These are phyloP conservation scores for Pelosia muscerda DNA, from an alignment of 2,888 invertebrate species.

Conservation along the genomic window DNA sequence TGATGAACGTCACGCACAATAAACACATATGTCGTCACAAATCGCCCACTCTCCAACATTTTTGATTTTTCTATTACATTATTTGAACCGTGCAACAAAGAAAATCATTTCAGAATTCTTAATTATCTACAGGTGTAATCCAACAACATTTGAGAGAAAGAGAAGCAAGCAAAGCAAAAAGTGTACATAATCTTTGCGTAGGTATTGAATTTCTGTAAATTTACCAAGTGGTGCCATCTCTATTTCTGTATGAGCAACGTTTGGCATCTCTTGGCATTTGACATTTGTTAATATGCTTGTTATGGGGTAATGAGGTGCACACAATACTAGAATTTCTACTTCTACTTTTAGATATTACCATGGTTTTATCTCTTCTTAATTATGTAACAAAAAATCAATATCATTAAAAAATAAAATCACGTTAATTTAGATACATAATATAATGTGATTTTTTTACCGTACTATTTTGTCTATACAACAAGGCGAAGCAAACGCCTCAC, in stretches of 20 bases:
- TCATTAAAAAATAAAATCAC: neutral
- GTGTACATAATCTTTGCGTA: constrained; percentile 53
- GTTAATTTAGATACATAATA: neutral
- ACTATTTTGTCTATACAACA: constrained; percentile 14
- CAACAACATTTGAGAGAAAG: constrained; percentile 63
- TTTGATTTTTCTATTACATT: constrained; percentile 44
- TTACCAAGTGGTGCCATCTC: constrained; percentile 74
- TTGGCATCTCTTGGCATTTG: constrained; percentile 50
- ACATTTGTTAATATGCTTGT: constrained; percentile 62
- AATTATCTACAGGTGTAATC: constrained; percentile 42
- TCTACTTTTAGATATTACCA: neutral
- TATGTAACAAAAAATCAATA: neutral
- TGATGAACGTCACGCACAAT: constrained; percentile 77
- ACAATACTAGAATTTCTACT: neutral
- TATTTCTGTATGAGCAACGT: constrained; percentile 34
- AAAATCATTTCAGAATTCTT: constrained; percentile 43
- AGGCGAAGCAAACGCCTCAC: constrained; percentile 49
- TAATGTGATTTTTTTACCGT: neutral
- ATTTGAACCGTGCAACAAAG: constrained; percentile 34
- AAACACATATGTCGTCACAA: constrained; percentile 59
- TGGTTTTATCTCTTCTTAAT: neutral
- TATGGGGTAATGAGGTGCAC: constrained; percentile 52
- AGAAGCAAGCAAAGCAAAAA: constrained; percentile 75
- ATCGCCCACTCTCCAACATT: constrained; percentile 62
- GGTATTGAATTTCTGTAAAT: constrained; percentile 75